Base-by-base conservation (phyloP, 2,797 vertebrate species). In the Hapalemur alaotrensis region DNA sequence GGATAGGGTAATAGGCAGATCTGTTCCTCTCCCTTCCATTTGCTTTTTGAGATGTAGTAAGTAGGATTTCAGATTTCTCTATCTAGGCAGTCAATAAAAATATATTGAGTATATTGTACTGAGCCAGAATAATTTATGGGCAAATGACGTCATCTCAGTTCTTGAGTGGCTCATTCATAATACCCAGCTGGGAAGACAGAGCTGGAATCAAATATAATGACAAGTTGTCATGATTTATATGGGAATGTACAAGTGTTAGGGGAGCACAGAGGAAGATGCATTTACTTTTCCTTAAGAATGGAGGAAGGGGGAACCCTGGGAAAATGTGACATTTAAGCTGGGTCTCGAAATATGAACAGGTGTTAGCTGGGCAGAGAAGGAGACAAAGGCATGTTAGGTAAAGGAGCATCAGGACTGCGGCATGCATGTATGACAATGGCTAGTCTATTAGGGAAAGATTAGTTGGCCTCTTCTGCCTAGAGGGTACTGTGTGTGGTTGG, bases 1-100 rank as follows among this genome's bases (percentile, higher is more conserved):
- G 46, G 35, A 7, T 32, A 13, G 57, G 10, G 30, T 22, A 61
- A 52, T 41, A 78, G 65, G 38, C 48, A 92, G 72, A 50, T 54
- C 35, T 8, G 18, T 54, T 82, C 28, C 57, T 87, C 23, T 59
- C 28, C 20, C 46, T 8, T 89, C 61, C 1, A 2, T 18, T 80
- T 70, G 52, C 80, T 73, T 87, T 87, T 80, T 67, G 35, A 89
- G 18, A 70, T 87, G 59, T 59, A 95, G 46, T 35, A 50, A 82
- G 30, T 35, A 54, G 54, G 61, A 32, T 15, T 59, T 52, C 59
- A 89, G 52, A 43, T 70, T 76, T 48, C 38, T 75, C 85, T 91
- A 59, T 79, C 25, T 38, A 80, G 38, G 32, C 6, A 8, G 35
- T 75, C 38, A 70, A 7, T 75, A 69, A 72, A 95, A 79, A 75